Conservation (phyloP, 2,797 vertebrate genomes). For the Centroberyx gerrardi region DNA sequence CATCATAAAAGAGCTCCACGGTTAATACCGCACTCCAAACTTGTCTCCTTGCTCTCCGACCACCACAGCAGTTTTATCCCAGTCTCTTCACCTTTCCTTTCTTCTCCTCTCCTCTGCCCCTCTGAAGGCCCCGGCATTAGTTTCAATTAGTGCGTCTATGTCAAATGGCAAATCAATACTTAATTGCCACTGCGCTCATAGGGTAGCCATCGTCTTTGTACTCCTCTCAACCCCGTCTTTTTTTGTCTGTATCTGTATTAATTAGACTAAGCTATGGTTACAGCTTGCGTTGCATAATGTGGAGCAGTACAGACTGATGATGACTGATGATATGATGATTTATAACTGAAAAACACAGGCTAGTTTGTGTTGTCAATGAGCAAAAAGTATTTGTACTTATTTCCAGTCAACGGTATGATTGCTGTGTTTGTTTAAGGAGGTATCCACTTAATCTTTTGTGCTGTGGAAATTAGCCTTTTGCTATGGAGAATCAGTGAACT, state of each 20-base stretch:
- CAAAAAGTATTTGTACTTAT: slow-evolving; percentile 66
- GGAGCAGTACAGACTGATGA: slow-evolving; percentile 6
- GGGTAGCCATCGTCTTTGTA: slow-evolving; percentile 30
- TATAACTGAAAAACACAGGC: slow-evolving; percentile 72
- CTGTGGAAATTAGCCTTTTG: slow-evolving; percentile 36
- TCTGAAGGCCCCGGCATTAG: slow-evolving; percentile 57
- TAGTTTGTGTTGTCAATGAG: slow-evolving; percentile 70
- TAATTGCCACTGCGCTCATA: slow-evolving; percentile 44
- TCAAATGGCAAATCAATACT: slow-evolving; percentile 73
- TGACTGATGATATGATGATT: slow-evolving; percentile 67
- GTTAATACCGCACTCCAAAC: slow-evolving; percentile 50
- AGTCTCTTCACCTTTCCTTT: slow-evolving; percentile 26
- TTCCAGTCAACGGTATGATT: slow-evolving; percentile 72
- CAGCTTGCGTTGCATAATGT: slow-evolving; percentile 52
- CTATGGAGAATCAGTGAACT: slow-evolving; percentile 37
- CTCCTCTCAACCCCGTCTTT: slow-evolving; percentile 35
- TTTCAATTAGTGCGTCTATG: slow-evolving; percentile 64
- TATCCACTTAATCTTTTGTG: slow-evolving; percentile 59
- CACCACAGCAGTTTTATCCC: slow-evolving; percentile 8
- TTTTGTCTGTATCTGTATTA: slow-evolving; percentile 46
- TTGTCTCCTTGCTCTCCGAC: slow-evolving; percentile 41
- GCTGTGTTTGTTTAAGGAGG: slow-evolving; percentile 60
- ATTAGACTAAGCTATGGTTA: slow-evolving; percentile 52
- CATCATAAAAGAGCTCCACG: slow-evolving; percentile 77
- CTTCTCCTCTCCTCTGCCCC: slow-evolving; percentile 16